Evolutionary conservation across 2,113 vertebrate species (phyloP).

Genomic region (Chamaetylas fuelleborni): DNA sequence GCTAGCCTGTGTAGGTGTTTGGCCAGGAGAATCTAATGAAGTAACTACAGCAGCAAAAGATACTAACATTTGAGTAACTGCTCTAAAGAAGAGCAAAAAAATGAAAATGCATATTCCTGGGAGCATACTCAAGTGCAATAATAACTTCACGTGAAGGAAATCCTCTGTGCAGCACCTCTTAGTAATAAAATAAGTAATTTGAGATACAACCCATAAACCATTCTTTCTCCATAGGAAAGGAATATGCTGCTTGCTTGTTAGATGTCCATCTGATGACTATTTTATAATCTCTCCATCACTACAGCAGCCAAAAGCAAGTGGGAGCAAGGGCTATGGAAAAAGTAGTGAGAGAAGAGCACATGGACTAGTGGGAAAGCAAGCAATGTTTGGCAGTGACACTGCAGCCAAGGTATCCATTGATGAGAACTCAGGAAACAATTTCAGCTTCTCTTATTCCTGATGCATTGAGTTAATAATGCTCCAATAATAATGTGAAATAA

Average conservation of each 20-base stretch:
- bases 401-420: not conserved
- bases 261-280: not conserved
- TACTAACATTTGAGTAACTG: conserved; percentile 9
- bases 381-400: not conserved
- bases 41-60: conserved; percentile 5
- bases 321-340: not conserved
- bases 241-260: not conserved
- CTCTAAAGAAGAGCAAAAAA: not conserved
- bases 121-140: not conserved
- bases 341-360: not conserved
- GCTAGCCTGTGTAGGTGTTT: conserved; percentile 35
- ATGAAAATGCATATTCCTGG: not conserved
- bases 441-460: not conserved
- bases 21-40: conserved; percentile 6
- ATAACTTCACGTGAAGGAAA: not conserved
- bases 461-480: not conserved
- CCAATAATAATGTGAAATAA: not conserved
- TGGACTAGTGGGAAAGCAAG: not conserved
- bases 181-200: not conserved
- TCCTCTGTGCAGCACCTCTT: not conserved
- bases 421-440: not conserved
- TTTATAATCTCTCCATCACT: not conserved
- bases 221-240: not conserved
- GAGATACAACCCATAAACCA: not conserved
- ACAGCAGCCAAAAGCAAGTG: not conserved